phyloP scores from a whole-genome alignment of 2,113 vertebrate genomes.

The Notothenia coriiceps region DNA sequence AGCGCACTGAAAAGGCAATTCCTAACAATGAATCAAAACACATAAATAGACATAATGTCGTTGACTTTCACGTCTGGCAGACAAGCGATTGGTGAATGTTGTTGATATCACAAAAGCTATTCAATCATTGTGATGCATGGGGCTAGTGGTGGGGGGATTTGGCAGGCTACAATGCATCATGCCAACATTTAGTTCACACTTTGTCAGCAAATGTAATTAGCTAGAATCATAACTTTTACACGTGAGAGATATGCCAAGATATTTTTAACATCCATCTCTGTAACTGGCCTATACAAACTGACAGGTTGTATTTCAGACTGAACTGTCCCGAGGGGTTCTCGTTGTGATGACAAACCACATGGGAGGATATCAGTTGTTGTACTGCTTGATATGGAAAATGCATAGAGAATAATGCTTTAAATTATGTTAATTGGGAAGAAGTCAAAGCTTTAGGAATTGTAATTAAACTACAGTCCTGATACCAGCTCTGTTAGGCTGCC shows the following conservation, averaged over 20 bases:
- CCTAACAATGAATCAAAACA: slow-evolving; percentile 75
- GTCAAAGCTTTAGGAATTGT: neutral
- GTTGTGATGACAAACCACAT: slow-evolving; percentile 6
- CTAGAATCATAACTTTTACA: slow-evolving; percentile 48
- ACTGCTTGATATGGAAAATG: neutral
- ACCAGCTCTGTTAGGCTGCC: neutral
- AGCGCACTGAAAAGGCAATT: slow-evolving; percentile 46
- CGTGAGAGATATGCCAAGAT: slow-evolving; percentile 4
- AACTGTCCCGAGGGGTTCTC: neutral
- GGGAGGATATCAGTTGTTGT: slow-evolving; percentile 4
- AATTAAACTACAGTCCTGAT: slow-evolving; percentile 1
- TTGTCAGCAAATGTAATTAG: slow-evolving; percentile 67
- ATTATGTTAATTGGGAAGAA: neutral
- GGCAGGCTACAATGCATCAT: slow-evolving; percentile 53
- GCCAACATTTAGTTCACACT: slow-evolving; percentile 60
- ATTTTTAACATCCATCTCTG: slow-evolving; percentile 13
- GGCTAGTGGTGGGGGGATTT: slow-evolving; percentile 30
- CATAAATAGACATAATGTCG: slow-evolving; percentile 70
- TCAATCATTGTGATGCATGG: slow-evolving; percentile 65
- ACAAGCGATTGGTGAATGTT: slow-evolving; percentile 60
- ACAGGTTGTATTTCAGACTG: slow-evolving; percentile 18
- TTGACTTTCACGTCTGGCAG: slow-evolving; percentile 66
- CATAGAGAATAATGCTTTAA: slow-evolving; percentile 10
- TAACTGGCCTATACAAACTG: neutral
- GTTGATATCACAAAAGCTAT: slow-evolving; percentile 58